Evolutionary conservation across 2,797 vertebrate genomes (phyloP).

Genomic region (Sylvia borin): DNA sequence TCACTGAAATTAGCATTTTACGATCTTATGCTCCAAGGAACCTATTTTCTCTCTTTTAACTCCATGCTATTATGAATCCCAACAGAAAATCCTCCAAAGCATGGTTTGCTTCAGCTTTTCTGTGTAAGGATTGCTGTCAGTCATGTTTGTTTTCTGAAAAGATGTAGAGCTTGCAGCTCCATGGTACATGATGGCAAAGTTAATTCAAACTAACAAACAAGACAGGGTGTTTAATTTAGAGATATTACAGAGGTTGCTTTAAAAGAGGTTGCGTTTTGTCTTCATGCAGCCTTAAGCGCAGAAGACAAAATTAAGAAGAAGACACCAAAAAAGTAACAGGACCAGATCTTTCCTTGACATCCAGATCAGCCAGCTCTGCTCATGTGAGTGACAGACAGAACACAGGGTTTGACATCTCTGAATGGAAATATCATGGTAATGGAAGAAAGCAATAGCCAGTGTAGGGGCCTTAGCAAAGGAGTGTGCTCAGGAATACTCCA

Average conservation of each 20-base stretch:
- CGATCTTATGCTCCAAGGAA: constrained; percentile 71
- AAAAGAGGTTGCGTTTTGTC: no score
- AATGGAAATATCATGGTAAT: neutral
- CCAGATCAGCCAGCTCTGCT: neutral
- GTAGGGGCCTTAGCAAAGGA: neutral
- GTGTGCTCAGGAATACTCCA: neutral
- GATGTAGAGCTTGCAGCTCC: neutral
- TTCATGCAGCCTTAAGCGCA: neutral
- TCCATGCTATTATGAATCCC: constrained; percentile 46
- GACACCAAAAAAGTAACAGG: neutral
- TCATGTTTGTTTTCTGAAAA: neutral
- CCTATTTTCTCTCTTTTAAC: constrained; percentile 71
- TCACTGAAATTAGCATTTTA: constrained; percentile 77
- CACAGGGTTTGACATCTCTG: neutral
- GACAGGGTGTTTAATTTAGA: constrained; percentile 35
- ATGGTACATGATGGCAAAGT: neutral
- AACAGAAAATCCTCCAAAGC: constrained; percentile 56
- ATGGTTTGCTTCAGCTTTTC: constrained; percentile 27
- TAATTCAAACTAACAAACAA: constrained; percentile 48
- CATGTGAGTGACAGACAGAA: neutral
- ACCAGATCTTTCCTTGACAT: neutral
- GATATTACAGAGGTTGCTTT: neutral
- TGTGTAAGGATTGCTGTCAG: neutral
- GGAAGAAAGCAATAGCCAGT: neutral
- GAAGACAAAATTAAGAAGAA: constrained; percentile 12